Conservation (phyloP, 1,140 invertebrate species). For the Dinothrombium tinctorium region DNA sequence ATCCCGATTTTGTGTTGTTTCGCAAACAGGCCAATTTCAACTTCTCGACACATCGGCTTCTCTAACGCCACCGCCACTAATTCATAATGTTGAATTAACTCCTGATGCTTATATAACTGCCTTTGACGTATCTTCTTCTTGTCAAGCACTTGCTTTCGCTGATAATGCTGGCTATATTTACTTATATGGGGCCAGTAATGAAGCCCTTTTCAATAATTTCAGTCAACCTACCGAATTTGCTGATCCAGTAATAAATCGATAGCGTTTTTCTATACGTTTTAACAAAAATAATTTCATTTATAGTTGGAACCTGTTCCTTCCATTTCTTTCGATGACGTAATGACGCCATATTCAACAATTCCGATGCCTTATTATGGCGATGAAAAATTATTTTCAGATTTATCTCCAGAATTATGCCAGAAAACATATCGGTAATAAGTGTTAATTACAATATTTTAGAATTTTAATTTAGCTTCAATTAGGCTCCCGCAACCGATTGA, state of each 20-base stretch:
- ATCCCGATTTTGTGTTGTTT: constrained; percentile 61
- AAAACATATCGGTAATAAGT: constrained; percentile 1
- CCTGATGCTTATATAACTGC: constrained; percentile 24
- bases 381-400: constrained; percentile 3
- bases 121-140: constrained; percentile 64
- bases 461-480: too few species aligned
- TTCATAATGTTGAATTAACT: constrained; percentile 18
- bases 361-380: background rate
- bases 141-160: constrained; percentile 68
- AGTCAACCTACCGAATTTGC: constrained; percentile 60
- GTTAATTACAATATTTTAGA: too few species aligned
- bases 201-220: constrained; percentile 23
- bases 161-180: constrained; percentile 35
- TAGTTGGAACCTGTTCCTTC: background rate
- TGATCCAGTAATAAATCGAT: constrained; percentile 36
- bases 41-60: constrained; percentile 45
- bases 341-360: background rate
- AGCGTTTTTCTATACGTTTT: background rate
- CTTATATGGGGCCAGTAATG: constrained; percentile 20
- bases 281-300: background rate
- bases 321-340: constrained; percentile 2
- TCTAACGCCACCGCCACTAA: constrained; percentile 7
- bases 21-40: constrained; percentile 62
- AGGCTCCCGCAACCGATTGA: constrained; percentile 37
- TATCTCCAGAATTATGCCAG: background rate